Evolutionary conservation across 2,797 vertebrate species (phyloP), one percentile per base, ranked within the genome.

Genomic region (Coccyzus lansbergi): DNA sequence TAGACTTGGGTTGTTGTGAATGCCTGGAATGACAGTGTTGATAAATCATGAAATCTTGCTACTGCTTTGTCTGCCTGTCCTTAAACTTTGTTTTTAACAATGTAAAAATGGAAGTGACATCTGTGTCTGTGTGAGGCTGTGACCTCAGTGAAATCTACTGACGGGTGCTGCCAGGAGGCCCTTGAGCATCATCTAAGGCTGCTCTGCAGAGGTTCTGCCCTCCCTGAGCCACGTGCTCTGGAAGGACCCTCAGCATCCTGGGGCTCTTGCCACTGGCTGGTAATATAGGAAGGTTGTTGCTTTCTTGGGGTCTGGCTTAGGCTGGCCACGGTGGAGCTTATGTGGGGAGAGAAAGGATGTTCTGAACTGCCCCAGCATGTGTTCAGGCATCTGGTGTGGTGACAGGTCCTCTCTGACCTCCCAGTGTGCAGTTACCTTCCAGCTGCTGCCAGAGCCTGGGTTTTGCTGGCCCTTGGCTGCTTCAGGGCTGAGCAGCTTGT

Each of bases 81-180:
- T 60, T 44, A 44, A 69, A 59, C 51, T 69, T 88, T 70, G 76
- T 46, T 85, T 70, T 81, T 62, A 20, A 56, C 53, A 10, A 26
- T 26, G 33, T 65, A 69, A 68, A 74, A 88, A 52, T 38, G 31
- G 44, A 90, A 44, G 56, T 44, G 53, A 70, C 56, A 63, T 70
- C 64, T 51, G 17, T 26, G 16, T 75, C 51, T 83, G n/a, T 44
- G 56, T 21, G 38, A 56, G 75, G 70, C 48, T 62, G 42, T 74
- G 83, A 82, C 70, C 83, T 75, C 40, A 9, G 33, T 77, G 88
- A 53, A 77, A 67, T 62, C 36, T 29, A 29, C 69, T 81, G 82
- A 21, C 40, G 60, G 56, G 24, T 86, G 81, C 56, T 83, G 58
- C 68, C 58, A 53, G 33, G 40, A 33, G 17, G 28, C 25, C 40